Conservation (phyloP, 2,113 vertebrate genomes). For the Ramphastos sulfuratus region DNA sequence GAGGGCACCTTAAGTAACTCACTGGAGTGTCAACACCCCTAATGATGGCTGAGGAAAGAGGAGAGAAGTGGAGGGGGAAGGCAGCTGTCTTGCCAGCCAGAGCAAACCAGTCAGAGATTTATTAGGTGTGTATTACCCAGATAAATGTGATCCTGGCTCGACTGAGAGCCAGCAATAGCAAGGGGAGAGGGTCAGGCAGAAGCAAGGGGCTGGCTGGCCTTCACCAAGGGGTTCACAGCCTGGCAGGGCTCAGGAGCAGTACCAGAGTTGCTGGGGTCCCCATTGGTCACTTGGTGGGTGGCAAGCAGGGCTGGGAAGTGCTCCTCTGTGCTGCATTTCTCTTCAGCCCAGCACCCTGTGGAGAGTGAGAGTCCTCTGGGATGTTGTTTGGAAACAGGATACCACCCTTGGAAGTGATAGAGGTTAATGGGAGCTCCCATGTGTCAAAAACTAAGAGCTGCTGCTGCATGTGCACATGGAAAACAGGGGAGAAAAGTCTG, state of each 20-base stretch:
- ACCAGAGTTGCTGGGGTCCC: slow-evolving; percentile 13
- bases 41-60: slow-evolving; percentile 58
- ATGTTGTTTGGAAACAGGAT: not conserved
- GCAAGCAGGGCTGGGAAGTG: slow-evolving; percentile 16
- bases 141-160: slow-evolving; percentile 54
- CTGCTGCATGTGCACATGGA: slow-evolving; percentile 35
- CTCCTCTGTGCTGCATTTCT: not conserved
- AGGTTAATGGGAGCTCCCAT: not conserved
- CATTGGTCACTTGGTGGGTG: slow-evolving; percentile 5
- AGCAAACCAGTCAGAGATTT: not conserved
- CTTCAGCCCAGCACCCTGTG: not conserved
- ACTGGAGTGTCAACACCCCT: slow-evolving; percentile 51
- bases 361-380: not conserved
- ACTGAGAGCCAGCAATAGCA: slow-evolving; percentile 56
- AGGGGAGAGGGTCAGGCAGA: slow-evolving; percentile 39
- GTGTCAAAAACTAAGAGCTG: slow-evolving; percentile 27
- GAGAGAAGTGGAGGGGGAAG: slow-evolving; percentile 53
- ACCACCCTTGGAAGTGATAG: not conserved
- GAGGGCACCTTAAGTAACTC: slow-evolving; percentile 51
- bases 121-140: slow-evolving; percentile 48
- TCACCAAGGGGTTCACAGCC: not conserved
- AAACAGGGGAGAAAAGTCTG: not conserved
- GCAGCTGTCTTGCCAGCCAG: slow-evolving; percentile 15
- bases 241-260: not conserved
- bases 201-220: slow-evolving; percentile 48